Evolutionary conservation across 2,797 vertebrate genomes (phyloP).

Genomic region (Australoheros facetus): DNA sequence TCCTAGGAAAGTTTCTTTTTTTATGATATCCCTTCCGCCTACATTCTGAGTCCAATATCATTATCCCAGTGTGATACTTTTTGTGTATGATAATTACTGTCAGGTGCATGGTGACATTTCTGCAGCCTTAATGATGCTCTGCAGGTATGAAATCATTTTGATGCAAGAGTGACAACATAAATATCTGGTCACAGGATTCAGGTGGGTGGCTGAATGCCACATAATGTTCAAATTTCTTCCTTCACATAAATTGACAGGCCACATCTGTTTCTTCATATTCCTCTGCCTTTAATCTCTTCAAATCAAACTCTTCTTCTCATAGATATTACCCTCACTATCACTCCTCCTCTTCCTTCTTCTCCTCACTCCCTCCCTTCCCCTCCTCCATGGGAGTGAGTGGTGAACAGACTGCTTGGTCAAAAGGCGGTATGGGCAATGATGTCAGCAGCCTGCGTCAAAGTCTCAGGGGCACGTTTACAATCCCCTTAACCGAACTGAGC

Average conservation of each 20-base stretch:
- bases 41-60: constrained; percentile 61
- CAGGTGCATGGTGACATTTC: constrained; percentile 58
- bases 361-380: constrained; percentile 6
- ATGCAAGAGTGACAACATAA: constrained; percentile 37
- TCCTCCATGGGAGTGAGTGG: constrained; percentile 23
- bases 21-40: constrained; percentile 38
- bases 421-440: constrained; percentile 72
- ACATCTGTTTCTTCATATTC: constrained; percentile 3
- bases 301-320: neutral
- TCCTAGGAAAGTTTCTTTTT: constrained; percentile 31
- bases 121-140: constrained; percentile 59
- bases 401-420: constrained; percentile 60
- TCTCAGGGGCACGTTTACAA: constrained; percentile 66
- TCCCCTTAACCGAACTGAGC: constrained; percentile 65
- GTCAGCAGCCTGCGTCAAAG: constrained; percentile 82
- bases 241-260: neutral
- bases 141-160: constrained; percentile 38
- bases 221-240: constrained; percentile 1
- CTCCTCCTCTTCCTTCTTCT: constrained; percentile 5
- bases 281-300: constrained; percentile 10
- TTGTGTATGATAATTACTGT: constrained; percentile 65
- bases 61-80: constrained; percentile 59
- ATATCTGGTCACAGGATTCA: constrained; percentile 35
- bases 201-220: constrained; percentile 40
- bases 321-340: constrained; percentile 16